These are phyloP conservation scores for Grammomys surdaster DNA, from an alignment of 2,113 vertebrate species.

Conservation along the genomic window DNA sequence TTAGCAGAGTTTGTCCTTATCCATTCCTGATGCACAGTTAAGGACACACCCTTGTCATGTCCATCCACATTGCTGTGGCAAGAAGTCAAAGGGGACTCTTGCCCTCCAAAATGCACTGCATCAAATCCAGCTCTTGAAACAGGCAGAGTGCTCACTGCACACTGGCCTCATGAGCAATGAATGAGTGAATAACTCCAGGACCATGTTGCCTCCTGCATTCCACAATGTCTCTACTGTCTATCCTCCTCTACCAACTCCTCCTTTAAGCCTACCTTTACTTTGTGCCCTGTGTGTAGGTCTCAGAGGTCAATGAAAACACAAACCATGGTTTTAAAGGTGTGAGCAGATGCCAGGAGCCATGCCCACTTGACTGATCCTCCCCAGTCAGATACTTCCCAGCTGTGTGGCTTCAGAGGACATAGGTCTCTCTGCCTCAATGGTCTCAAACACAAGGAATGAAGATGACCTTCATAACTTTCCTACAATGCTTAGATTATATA, in stretches of 20 bases:
- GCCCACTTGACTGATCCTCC: neutral
- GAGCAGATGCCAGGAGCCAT: neutral
- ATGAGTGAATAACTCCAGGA: neutral
- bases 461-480: neutral
- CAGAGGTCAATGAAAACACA: neutral
- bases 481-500: neutral
- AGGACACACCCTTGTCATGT: neutral
- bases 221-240: neutral
- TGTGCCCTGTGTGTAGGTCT: neutral
- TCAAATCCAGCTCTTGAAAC: neutral
- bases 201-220: neutral
- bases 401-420: neutral
- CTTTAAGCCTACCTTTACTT: neutral
- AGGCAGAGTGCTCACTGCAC: neutral
- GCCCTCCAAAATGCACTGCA: neutral
- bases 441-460: neutral
- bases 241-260: neutral
- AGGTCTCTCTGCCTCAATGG: neutral
- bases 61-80: neutral
- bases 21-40: neutral
- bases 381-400: neutral
- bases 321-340: neutral
- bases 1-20: neutral
- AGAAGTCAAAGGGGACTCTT: neutral
- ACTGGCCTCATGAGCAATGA: neutral